These are phyloP conservation scores for Eulemur macaco DNA, from an alignment of 2,113 vertebrate genomes.

Conservation along the genomic window DNA sequence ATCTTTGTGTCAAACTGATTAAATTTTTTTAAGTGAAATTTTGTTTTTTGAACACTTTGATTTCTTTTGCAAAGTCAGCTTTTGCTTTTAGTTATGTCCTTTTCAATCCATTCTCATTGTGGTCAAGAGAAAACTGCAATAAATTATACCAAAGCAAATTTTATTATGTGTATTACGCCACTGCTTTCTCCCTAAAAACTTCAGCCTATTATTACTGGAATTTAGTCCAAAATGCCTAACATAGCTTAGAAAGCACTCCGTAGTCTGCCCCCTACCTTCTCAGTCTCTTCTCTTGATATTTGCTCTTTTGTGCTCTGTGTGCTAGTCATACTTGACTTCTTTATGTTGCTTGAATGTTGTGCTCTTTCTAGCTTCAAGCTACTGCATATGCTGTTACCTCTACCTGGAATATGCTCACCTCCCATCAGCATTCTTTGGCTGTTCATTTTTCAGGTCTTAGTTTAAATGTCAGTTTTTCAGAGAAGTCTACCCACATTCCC, in stretches of 20 bases:
- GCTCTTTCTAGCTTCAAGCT: not conserved
- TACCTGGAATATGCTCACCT: not conserved
- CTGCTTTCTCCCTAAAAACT: not conserved
- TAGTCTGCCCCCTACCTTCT: not conserved
- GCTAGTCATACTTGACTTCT: not conserved
- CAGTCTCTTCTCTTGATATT: not conserved
- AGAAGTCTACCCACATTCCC: not conserved
- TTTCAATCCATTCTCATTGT: not conserved
- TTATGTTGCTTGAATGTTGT: not conserved
- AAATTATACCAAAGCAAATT: constrained; percentile 30
- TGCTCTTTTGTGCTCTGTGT: not conserved
- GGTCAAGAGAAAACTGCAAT: not conserved
- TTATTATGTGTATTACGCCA: not conserved
- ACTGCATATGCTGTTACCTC: not conserved
- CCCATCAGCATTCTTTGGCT: not conserved
- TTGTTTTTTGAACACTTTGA: not conserved
- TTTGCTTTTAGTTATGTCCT: constrained; percentile 35
- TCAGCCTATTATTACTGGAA: not conserved
- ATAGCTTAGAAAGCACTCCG: not conserved
- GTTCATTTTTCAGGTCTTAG: constrained; percentile 1
- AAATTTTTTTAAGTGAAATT: constrained; percentile 28
- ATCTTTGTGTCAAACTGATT: not conserved
- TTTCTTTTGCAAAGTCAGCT: constrained; percentile 27
- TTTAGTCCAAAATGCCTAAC: not conserved
- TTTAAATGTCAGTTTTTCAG: constrained; percentile 19